A percentile compares a stretch with the other conserved stretches of the same genome.
These are phyloP conservation scores for Dromiciops gliroides DNA, from an alignment of 2,113 vertebrate genomes.

Conservation along the genomic window DNA sequence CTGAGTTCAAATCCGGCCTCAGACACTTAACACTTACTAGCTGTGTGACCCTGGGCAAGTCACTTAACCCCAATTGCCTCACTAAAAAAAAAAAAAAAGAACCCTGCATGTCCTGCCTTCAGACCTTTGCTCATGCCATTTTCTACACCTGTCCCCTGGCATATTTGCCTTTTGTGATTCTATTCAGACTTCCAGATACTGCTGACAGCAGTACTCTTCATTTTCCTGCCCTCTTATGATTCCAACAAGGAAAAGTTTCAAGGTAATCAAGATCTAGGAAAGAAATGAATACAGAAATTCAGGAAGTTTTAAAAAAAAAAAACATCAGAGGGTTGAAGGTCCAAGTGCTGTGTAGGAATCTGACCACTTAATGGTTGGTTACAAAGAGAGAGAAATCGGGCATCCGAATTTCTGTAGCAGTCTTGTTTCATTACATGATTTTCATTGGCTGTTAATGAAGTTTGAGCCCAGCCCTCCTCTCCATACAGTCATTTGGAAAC, in stretches of 20 bases:
- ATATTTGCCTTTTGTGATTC: background rate
- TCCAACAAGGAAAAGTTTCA: background rate
- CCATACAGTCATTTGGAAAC: slow-evolving; percentile 46
- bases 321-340: background rate
- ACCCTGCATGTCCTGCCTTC: background rate
- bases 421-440: background rate
- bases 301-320: background rate
- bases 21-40: too few species aligned
- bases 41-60: too few species aligned
- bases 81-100: too few species aligned
- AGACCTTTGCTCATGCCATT: background rate
- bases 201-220: background rate
- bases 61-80: too few species aligned
- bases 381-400: slow-evolving; percentile 10
- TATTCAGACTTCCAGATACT: background rate
- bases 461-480: background rate
- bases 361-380: background rate
- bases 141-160: background rate
- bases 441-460: slow-evolving; percentile 19
- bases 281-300: background rate
- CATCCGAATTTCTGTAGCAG: accelerated
- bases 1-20: too few species aligned
- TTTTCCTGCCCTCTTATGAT: background rate
- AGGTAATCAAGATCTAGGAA: background rate
- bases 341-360: background rate